Percentiles rank a stretch among this genome's conserved stretches.
Conservation (phyloP, 1,140 invertebrate species). For the Augochlora pura region DNA sequence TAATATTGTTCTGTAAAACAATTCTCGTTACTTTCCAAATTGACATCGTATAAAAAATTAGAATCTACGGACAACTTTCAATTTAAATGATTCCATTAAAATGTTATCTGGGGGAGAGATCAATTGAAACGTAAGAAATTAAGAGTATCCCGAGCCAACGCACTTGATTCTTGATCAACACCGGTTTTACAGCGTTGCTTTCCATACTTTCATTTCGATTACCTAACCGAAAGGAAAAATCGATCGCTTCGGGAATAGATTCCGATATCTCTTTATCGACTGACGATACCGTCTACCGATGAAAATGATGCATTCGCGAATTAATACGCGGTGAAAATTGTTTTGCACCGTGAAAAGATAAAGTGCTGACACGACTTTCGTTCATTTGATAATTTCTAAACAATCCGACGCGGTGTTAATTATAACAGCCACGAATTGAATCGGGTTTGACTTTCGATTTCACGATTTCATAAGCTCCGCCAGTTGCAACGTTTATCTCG, state of each 20-base stretch:
- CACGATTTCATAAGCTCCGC: neutral
- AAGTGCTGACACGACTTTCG: neutral
- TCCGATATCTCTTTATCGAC: conserved; percentile 18
- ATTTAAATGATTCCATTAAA: neutral
- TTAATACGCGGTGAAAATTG: too few relatives aligned
- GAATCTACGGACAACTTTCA: too few relatives aligned
- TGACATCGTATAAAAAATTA: too few relatives aligned
- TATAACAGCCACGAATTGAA: neutral
- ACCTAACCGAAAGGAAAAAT: conserved; percentile 38
- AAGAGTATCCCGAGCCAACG: neutral
- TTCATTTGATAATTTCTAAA: neutral
- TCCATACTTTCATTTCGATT: conserved; percentile 44
- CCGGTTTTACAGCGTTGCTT: conserved; percentile 13
- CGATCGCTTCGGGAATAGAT: neutral
- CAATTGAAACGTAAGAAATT: neutral
- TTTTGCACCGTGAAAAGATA: neutral
- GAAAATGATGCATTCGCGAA: too few relatives aligned
- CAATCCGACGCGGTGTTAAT: neutral
- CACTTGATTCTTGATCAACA: neutral
- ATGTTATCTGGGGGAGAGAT: neutral
- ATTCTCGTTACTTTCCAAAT: too few relatives aligned
- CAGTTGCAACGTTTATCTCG: neutral
- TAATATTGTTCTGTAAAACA: too few relatives aligned
- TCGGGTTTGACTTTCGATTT: neutral
- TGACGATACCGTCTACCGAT: conserved; percentile 1